Evolutionary conservation across 2,113 vertebrate genomes (phyloP).

Genomic region (Camelus bactrianus): DNA sequence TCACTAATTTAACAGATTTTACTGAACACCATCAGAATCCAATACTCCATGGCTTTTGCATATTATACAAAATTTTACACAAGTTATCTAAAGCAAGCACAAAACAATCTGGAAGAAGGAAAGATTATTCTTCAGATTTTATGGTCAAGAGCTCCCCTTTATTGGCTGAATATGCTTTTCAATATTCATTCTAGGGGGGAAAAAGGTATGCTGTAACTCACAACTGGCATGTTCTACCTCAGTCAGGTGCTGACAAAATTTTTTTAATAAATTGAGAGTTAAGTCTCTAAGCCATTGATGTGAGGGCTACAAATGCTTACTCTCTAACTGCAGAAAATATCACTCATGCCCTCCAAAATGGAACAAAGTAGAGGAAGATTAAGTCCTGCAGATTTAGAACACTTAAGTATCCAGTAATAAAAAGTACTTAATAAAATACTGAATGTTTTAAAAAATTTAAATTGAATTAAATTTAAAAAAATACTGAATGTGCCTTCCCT

Average conservation of each 20-base stretch:
- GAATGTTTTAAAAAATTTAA: background rate
- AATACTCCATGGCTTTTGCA: background rate
- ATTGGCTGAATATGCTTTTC: background rate
- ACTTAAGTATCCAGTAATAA: background rate
- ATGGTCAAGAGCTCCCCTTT: background rate
- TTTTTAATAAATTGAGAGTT: background rate
- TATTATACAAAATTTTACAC: constrained; percentile 5
- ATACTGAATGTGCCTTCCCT: background rate
- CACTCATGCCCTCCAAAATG: constrained; percentile 15
- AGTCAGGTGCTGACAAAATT: background rate
- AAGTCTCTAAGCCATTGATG: background rate
- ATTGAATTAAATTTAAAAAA: background rate
- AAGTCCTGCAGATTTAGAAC: background rate
- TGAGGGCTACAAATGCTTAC: background rate
- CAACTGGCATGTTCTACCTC: background rate
- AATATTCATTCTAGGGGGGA: background rate
- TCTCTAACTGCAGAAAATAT: background rate
- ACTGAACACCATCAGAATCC: constrained; percentile 14
- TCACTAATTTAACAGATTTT: background rate
- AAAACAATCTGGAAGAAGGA: constrained; percentile 45
- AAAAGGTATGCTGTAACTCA: background rate
- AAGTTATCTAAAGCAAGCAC: constrained; percentile 40
- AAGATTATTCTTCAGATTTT: constrained; percentile 34
- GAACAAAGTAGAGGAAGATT: background rate
- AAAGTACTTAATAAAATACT: background rate